A percentile compares a stretch with the other conserved stretches of the same genome.
Evolutionary conservation across 2,888 invertebrate genomes (phyloP).

Genomic region (Limnephilus lunatus): DNA sequence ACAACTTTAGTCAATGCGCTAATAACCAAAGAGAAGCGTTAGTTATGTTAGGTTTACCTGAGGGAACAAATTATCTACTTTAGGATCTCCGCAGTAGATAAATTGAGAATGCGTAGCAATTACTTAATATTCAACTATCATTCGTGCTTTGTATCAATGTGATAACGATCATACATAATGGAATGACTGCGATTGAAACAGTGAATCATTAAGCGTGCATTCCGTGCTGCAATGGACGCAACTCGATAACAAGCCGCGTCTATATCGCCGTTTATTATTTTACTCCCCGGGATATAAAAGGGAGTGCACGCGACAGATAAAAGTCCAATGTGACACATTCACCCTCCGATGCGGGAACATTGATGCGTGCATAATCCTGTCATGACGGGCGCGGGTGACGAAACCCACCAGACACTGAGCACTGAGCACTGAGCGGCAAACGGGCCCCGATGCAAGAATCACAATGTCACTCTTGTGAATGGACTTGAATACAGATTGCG

Average conservation of each 20-base stretch:
- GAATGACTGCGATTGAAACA: constrained; percentile 52
- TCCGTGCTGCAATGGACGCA: constrained; percentile 38
- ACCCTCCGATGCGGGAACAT: constrained; percentile 32
- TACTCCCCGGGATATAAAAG: constrained; percentile 43
- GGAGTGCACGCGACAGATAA: constrained; percentile 58
- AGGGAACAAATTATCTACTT: too few relatives aligned
- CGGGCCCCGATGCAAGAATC: neutral
- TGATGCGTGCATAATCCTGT: constrained; percentile 57
- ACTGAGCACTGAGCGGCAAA: neutral
- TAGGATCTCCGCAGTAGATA: neutral
- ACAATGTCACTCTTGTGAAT: neutral
- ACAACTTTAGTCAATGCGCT: neutral
- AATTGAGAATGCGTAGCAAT: neutral
- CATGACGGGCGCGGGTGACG: constrained; percentile 42
- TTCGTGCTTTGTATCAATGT: constrained; percentile 36
- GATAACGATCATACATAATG: constrained; percentile 45
- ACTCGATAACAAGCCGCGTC: constrained; percentile 38
- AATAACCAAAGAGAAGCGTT: neutral
- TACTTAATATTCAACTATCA: constrained; percentile 14
- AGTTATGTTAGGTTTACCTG: neutral
- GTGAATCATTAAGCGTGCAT: constrained; percentile 53
- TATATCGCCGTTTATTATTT: constrained; percentile 45
- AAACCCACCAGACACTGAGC: neutral
- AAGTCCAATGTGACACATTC: constrained; percentile 45
- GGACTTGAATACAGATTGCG: constrained; percentile 7